Conservation (phyloP, 2,797 vertebrate species). For the Sciurus carolinensis region DNA sequence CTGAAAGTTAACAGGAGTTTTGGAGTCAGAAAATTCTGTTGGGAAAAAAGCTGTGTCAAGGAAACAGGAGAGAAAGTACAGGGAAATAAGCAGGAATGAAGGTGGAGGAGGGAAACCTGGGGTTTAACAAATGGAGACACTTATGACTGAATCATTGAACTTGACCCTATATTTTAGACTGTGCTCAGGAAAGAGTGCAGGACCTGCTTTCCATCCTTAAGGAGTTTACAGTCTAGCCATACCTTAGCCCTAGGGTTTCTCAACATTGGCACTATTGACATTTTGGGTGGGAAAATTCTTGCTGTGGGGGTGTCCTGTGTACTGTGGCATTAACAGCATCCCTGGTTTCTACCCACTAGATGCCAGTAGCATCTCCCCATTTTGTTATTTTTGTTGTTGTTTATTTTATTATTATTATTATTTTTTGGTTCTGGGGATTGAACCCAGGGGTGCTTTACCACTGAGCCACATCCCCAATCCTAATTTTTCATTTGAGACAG, state of each 20-base stretch:
- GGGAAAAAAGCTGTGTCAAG: slow-evolving; percentile 9
- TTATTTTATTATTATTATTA: too few relatives aligned
- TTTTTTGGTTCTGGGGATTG: too few relatives aligned
- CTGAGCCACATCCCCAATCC: too few relatives aligned
- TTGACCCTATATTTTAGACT: background rate
- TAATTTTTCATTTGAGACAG: too few relatives aligned
- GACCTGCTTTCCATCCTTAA: background rate
- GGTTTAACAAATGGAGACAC: background rate
- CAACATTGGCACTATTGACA: background rate
- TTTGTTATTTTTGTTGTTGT: background rate
- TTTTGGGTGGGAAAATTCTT: background rate
- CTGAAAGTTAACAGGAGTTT: slow-evolving; percentile 22
- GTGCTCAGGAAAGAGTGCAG: background rate
- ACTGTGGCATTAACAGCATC: background rate
- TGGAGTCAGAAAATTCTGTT: background rate
- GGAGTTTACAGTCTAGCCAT: background rate
- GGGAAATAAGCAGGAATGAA: background rate
- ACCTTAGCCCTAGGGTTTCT: background rate
- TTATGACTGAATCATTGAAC: background rate
- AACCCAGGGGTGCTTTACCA: too few relatives aligned
- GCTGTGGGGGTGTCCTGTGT: background rate
- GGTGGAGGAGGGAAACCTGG: background rate
- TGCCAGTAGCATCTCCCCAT: background rate
- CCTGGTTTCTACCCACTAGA: background rate
- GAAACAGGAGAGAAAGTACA: slow-evolving; percentile 3